Percentiles rank a stretch among this genome's conserved stretches.
Conservation (phyloP, 2,113 vertebrate species). For the human region DNA sequence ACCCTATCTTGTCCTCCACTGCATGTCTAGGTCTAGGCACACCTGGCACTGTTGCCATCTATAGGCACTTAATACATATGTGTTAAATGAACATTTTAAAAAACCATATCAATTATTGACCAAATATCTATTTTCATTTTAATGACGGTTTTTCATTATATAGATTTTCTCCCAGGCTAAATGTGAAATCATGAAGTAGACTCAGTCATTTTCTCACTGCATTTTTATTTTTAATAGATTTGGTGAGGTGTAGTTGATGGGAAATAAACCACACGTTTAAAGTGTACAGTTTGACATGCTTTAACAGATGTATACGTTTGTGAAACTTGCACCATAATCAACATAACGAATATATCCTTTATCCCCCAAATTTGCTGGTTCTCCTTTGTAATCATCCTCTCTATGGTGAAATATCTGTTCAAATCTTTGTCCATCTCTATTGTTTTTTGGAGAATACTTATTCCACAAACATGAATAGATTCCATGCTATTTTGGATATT, state of each 20-base stretch:
- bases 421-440: not conserved
- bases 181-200: not conserved
- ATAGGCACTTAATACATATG: not conserved
- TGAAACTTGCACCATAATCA: not conserved
- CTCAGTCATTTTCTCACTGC: not conserved
- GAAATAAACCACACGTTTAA: not conserved
- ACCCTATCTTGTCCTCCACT: not conserved
- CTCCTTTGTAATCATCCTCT: not conserved
- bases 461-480: not conserved
- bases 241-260: not conserved
- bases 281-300: not conserved
- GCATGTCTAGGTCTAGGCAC: not conserved
- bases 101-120: not conserved
- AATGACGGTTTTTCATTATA: not conserved
- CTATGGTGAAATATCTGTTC: not conserved
- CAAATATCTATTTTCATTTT: not conserved
- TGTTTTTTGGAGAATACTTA: not conserved
- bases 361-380: not conserved
- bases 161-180: not conserved
- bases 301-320: not conserved
- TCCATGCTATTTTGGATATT: not conserved
- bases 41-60: not conserved
- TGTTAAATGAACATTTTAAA: not conserved
- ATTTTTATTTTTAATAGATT: constrained; percentile 26
- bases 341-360: not conserved